Evolutionary conservation across 1,140 invertebrate species (phyloP).

Genomic region (Andricus grossulariae): DNA sequence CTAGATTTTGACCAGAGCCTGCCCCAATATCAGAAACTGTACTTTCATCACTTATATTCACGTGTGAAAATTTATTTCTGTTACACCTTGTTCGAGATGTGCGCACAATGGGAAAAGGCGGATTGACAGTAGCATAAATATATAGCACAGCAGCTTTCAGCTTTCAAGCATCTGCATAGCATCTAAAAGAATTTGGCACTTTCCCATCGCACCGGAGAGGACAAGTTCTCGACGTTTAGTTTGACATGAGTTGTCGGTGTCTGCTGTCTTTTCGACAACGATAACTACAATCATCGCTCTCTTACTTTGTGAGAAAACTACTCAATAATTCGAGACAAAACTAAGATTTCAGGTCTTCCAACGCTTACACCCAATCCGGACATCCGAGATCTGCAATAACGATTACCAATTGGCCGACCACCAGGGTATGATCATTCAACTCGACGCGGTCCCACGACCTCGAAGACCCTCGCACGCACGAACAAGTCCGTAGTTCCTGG

Average conservation of each 20-base stretch:
- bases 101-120: background rate
- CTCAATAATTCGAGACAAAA: background rate
- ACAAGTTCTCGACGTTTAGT: slow-evolving; percentile 53
- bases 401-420: no score
- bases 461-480: slow-evolving; percentile 56
- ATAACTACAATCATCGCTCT: background rate
- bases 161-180: slow-evolving; percentile 19
- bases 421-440: slow-evolving; percentile 62
- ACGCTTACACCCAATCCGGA: no score
- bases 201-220: slow-evolving; percentile 40
- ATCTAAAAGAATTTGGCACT: slow-evolving; percentile 41
- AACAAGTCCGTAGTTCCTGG: slow-evolving; percentile 45
- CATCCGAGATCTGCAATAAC: no score
- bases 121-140: slow-evolving; percentile 15
- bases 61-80: background rate
- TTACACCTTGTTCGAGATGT: background rate
- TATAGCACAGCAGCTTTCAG: background rate
- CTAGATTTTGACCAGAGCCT: no score
- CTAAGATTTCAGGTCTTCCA: background rate
- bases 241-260: slow-evolving; percentile 14
- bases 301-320: background rate
- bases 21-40: background rate
- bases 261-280: background rate
- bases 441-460: slow-evolving; percentile 57
- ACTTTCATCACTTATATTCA: background rate